Evolutionary conservation across 2,113 vertebrate genomes (phyloP), one percentile per base, ranked within the genome.

Genomic region (Istiophorus platypterus): DNA sequence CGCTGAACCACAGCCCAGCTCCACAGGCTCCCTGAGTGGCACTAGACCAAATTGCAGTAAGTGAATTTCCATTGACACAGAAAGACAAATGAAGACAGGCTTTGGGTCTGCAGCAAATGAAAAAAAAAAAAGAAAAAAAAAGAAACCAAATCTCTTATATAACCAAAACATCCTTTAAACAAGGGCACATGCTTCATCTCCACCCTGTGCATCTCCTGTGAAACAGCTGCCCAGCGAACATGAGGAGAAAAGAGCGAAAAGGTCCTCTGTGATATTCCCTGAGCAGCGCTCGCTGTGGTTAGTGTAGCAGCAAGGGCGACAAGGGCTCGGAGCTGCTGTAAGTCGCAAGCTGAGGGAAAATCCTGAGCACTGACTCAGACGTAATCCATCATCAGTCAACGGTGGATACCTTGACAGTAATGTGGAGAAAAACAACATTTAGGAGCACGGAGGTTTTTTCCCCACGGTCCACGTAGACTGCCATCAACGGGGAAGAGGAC

Each of bases 331-430:
- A 84, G 82, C 74, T 41, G 72, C 72, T 84, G 76, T 78, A 79
- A 88, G 85, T 78, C 85, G 76, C 75, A 75, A 26, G 57, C 79
- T 45, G 6, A 61, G 85, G 75, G 82, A 90, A 82, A 88, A 75
- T 49, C 72, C 59, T 3, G 72, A 78, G 70, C 63, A 3, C 14
- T 9, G 59, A 56, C 84, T 67, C 73, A 85, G 82, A 78, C 76
- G 75, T 85, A 85, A 91, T 92, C 84, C 79, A 91, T 93, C 92
- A 92, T 80, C 87, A 84, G 88, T 88, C 91, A 87, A 80, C 34
- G 51, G 84, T 78, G 85, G 75, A 81, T 39, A 79, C 76, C 63
- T 80, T 80, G 88, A 91, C 89, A 89, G 69, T 90, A 84, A 91
- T 89, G 78, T 78, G 76, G 51, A 84, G 76, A 82, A 86, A 90